Conservation (phyloP, 2,888 invertebrate species). For the Ectemnius lituratus region DNA sequence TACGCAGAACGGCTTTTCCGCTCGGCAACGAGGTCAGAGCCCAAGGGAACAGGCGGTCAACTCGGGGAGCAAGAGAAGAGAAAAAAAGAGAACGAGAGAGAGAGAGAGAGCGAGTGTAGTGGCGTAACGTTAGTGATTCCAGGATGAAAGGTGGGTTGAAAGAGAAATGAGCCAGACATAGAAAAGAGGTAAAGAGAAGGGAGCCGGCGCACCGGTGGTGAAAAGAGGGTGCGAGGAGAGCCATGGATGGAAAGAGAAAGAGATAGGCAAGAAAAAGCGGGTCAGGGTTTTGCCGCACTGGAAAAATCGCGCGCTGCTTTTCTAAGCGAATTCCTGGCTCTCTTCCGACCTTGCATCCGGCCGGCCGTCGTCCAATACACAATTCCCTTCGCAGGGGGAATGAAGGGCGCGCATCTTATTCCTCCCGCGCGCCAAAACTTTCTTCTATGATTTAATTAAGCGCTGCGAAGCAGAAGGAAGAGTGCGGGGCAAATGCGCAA, state of each 20-base stretch:
- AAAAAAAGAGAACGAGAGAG: not conserved
- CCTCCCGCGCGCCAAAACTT: constrained; percentile 2
- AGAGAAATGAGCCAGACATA: too few relatives aligned
- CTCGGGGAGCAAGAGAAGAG: not conserved
- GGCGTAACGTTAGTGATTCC: not conserved
- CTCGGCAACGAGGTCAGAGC: constrained; percentile 34
- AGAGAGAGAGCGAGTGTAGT: not conserved
- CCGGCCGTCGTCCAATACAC: too few relatives aligned
- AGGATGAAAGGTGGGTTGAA: too few relatives aligned
- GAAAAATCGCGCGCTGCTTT: constrained; percentile 23
- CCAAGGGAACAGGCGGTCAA: constrained; percentile 20
- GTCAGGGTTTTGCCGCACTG: constrained; percentile 16
- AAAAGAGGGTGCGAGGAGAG: not conserved
- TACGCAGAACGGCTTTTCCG: constrained; percentile 28
- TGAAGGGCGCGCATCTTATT: too few relatives aligned
- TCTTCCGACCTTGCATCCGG: too few relatives aligned
- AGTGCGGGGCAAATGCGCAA: not conserved
- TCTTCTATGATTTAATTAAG: constrained; percentile 41
- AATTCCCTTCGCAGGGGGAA: too few relatives aligned
- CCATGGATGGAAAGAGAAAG: not conserved
- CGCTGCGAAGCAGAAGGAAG: not conserved
- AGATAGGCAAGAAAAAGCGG: constrained; percentile 1
- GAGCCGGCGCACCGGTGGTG: not conserved
- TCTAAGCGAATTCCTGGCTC: not conserved
- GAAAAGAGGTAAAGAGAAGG: constrained; percentile 1